phyloP scores from a whole-genome alignment of 2,113 vertebrate species.

The Pteronura brasiliensis region DNA sequence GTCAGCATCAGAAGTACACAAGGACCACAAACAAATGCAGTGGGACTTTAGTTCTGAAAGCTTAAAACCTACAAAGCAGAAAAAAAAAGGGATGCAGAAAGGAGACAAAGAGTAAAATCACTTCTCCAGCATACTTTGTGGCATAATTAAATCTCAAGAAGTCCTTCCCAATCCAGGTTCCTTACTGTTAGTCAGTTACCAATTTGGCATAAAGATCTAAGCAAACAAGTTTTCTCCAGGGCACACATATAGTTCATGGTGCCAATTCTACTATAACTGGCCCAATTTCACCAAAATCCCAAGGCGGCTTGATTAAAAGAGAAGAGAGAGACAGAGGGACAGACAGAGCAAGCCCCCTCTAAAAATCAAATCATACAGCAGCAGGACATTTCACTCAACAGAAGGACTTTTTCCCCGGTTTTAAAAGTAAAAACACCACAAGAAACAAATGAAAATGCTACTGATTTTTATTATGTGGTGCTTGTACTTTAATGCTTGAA shows the following conservation, averaged over 20 bases:
- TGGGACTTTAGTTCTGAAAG: background rate
- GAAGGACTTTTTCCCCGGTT: slow-evolving; percentile 53
- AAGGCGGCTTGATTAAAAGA: slow-evolving; percentile 72
- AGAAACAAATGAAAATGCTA: slow-evolving; percentile 80
- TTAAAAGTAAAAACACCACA: slow-evolving; percentile 73
- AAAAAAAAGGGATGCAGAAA: background rate
- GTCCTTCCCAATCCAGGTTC: slow-evolving; percentile 61
- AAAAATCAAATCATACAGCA: slow-evolving; percentile 74
- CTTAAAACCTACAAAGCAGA: background rate
- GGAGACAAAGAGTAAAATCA: slow-evolving; percentile 54
- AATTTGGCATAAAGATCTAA: slow-evolving; percentile 81
- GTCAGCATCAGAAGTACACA: background rate
- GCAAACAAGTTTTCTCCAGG: slow-evolving; percentile 82
- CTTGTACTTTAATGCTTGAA: slow-evolving; percentile 67
- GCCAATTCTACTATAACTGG: slow-evolving; percentile 78
- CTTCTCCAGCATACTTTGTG: slow-evolving; percentile 62
- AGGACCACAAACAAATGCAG: background rate
- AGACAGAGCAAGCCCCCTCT: background rate
- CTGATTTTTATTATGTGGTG: slow-evolving; percentile 72
- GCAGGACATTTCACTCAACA: slow-evolving; percentile 73
- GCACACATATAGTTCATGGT: slow-evolving; percentile 57
- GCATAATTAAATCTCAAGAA: slow-evolving; percentile 75
- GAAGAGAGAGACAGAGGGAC: background rate
- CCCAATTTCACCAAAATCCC: slow-evolving; percentile 76
- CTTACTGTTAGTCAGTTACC: slow-evolving; percentile 71